These are phyloP conservation scores for Chrysaora quinquecirrha DNA, from an alignment of 30 jellyfish, hydroid and myxozoan genomes.

Conservation along the genomic window DNA sequence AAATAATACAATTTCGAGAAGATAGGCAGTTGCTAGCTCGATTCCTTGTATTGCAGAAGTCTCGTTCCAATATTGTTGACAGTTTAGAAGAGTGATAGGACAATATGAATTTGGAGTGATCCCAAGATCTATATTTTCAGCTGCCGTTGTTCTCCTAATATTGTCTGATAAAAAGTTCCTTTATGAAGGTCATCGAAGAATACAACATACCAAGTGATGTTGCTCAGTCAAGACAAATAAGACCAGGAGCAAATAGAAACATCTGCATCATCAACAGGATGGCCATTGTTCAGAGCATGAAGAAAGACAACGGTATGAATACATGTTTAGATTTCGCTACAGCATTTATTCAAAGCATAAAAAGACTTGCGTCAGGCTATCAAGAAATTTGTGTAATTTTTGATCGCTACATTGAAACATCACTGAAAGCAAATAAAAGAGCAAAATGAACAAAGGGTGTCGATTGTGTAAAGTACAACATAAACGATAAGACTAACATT, in stretches of 20 bases:
- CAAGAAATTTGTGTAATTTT: background rate
- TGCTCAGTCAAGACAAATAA: background rate
- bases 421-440: background rate
- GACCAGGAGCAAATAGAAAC: slow-evolving; percentile 4
- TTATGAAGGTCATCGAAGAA: slow-evolving; percentile 1
- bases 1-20: background rate
- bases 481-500: background rate
- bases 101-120: background rate
- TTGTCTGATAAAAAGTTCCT: background rate
- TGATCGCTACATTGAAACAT: slow-evolving; percentile 1
- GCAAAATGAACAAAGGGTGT: slow-evolving; percentile 1
- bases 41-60: slow-evolving; percentile 1
- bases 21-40: background rate
- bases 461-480: slow-evolving; percentile 1
- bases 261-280: background rate
- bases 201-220: background rate
- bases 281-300: slow-evolving; percentile 3
- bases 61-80: background rate
- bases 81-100: slow-evolving; percentile 1
- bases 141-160: background rate
- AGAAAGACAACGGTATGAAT: background rate
- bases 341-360: background rate
- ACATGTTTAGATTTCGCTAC: background rate
- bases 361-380: background rate
- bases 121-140: background rate